Evolutionary conservation across 2,888 invertebrate genomes (phyloP), one percentile per base, ranked within the genome.

Genomic region (Ophioninae sp.): DNA sequence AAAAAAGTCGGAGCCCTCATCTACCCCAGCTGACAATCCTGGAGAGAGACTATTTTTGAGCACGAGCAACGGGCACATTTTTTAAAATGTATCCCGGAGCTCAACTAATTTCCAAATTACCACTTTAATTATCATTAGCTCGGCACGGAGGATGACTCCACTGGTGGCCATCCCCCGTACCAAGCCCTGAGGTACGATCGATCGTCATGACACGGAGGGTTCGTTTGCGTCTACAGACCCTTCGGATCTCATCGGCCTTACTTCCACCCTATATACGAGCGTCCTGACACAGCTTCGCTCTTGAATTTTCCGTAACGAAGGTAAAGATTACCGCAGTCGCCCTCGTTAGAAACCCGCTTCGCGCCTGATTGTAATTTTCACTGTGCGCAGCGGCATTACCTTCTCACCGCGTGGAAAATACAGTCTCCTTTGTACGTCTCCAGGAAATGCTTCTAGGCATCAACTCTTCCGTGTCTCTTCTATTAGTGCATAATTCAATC

Each of bases 91-190:
- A 58, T n/a, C 39, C 30, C 51, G 56, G 39, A 37, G 13, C 13
- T 79, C 65, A 59, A 63, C 79, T 85, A 85, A 87, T 88, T 85
- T 73, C 79, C 84, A 82, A 83, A 87, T 87, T 87, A 87, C 84
- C 86, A 82, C 85, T 86, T 87, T 83, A 87, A 87, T 86, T 87
- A 85, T 81, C 82, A 73, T 79, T 74, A 78, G 71, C 79, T 80
- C 81, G 80, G 76, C 59, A 64, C 79, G 63, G 75, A 84, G 81
- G 85, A 80, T 86, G 58, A 69, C 77, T 77, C 61, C 7, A 51
- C 37, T 20, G 68, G 61, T 68, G 68, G 61, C 73, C 64, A 20
- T 73, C 69, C 80, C 74, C 77, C 79, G 69, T 67, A 72, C 80
- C 82, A 76, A 79, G 69, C 51, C 73, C 61, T 71, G 76, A 83